Evolutionary conservation across 2,113 vertebrate species (phyloP).

Genomic region (pig (Sus scrofa)): T2T-Sscrofa CM000812.6:234887001-234887500

Average conservation of each 20-base stretch:
- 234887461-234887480: not conserved
- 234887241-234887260: not conserved
- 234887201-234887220: not conserved
- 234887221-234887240: not conserved
- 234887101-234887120: not conserved
- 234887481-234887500: not conserved
- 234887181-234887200: not conserved
- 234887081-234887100: not conserved
- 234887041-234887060: not conserved
- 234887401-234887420: not conserved
- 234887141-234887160: not conserved
- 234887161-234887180: not conserved
- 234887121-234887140: not conserved
- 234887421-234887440: not conserved
- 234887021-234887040: not conserved
- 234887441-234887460: not conserved
- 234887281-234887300: not conserved
- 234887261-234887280: not conserved
- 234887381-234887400: too few relatives aligned
- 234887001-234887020: not conserved
- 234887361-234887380: not conserved
- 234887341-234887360: not conserved
- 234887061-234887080: not conserved
- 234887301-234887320: too few relatives aligned
- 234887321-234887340: rapidly evolving